Base-by-base conservation (phyloP, 2,797 vertebrate species). In the Coccyzus lansbergi region DNA sequence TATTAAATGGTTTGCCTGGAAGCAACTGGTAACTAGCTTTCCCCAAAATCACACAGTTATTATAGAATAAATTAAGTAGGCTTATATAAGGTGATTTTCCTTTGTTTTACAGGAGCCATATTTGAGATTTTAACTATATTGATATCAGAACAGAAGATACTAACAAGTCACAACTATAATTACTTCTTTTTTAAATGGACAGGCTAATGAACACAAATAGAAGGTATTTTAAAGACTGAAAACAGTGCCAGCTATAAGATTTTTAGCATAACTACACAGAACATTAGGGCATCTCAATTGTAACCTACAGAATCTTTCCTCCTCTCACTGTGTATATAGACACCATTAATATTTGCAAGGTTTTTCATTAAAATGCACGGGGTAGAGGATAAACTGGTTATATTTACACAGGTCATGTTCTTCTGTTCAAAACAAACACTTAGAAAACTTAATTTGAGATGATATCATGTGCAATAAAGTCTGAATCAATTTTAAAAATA, bases 401-500 rank as follows among this genome's bases (percentile, higher is more conserved):
- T 87, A 87, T 90, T 83, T 87, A 85, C 33, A 65, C 34, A 93
- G 78, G 79, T 86, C 79, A 58, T 65, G 58, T 44, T 86, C 75
- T 76, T 38, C 74, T 72, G 51, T 75, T 92, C 91, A 92, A 88
- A 94, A 83, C 62, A 90, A 71, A 90, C 86, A 95, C 62, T 70
- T 62, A 25, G 40, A 88, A 92, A 77, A 90, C 67, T 75, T 83
- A 58, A 91, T 85, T 64, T 17, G 7, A 68, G 56, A 82, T 4
- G 3, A 14, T 68, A 91, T 62, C 60, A 42, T 12, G 17, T 44
- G 51, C 69, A 87, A 22, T 51, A 81, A 89, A 0, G 0, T 48
- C 62, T 92, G 86, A 88, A 94, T 86, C 38, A 68, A 81, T 95
- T 94, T 93, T 86, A 3, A 44, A 83, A 95, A 83, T 94, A 93